Evolutionary conservation across 2,888 invertebrate genomes (phyloP).

Genomic region (Dusona sp.): DNA sequence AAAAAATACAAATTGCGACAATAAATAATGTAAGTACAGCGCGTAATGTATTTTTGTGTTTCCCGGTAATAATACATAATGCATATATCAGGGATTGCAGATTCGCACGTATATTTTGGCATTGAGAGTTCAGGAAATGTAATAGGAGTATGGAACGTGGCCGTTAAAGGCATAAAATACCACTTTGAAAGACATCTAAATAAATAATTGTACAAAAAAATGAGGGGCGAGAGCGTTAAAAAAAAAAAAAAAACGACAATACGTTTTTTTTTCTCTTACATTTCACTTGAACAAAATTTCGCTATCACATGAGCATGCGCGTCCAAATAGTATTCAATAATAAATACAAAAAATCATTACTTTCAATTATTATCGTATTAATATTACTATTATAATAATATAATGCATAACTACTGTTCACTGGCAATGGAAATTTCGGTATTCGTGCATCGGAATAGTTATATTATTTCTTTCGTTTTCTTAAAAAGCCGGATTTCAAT

Average conservation of each 20-base stretch:
- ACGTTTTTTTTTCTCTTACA: conserved; percentile 44
- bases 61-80: conserved; percentile 35
- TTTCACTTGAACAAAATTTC: conserved; percentile 59
- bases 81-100: conserved; percentile 40
- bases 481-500: conserved; percentile 46
- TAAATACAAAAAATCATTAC: conserved; percentile 67
- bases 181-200: conserved; percentile 58
- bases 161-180: conserved; percentile 28
- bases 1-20: conserved; percentile 15
- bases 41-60: conserved; percentile 36
- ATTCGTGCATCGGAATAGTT: conserved; percentile 42
- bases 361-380: conserved; percentile 68
- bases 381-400: conserved; percentile 72
- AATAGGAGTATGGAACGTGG: conserved; percentile 41
- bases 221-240: conserved; percentile 40
- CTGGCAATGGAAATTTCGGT: conserved; percentile 75
- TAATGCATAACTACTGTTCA: conserved; percentile 71
- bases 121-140: conserved; percentile 30
- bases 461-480: conserved; percentile 39
- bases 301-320: conserved; percentile 69
- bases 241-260: conserved; percentile 52
- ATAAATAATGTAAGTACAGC: conserved; percentile 53
- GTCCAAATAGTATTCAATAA: conserved; percentile 67
- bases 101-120: conserved; percentile 55
- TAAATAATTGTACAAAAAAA: conserved; percentile 67